These are phyloP conservation scores for Eulemur macaco DNA, from an alignment of 2,113 vertebrate genomes.

Conservation along the genomic window DNA sequence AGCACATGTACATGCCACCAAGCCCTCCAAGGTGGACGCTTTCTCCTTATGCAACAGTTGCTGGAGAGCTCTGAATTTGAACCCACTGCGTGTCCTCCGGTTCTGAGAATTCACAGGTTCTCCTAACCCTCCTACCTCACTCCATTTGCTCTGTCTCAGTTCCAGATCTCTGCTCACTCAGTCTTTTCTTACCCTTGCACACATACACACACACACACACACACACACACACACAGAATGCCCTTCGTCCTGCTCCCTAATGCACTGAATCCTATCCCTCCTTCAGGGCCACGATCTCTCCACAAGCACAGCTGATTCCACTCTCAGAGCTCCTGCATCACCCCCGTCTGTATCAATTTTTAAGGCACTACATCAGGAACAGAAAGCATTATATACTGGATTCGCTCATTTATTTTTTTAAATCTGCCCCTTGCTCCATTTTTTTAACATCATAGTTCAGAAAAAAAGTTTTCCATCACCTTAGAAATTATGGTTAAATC, in stretches of 20 bases:
- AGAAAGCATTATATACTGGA: not conserved
- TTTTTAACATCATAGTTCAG: not conserved
- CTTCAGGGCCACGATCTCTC: not conserved
- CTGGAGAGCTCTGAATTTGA: not conserved
- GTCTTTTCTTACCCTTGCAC: not conserved
- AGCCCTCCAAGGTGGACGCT: not conserved
- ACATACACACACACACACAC: no score
- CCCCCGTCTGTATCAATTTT: not conserved
- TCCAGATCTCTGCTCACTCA: not conserved
- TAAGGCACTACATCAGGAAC: not conserved
- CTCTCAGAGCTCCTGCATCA: not conserved
- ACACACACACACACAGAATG: no score
- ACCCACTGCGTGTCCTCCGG: not conserved
- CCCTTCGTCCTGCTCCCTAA: not conserved
- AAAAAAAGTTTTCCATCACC: not conserved
- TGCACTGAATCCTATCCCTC: not conserved
- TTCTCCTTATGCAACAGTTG: not conserved
- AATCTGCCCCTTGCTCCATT: not conserved
- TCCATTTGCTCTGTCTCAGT: not conserved
- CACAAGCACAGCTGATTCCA: not conserved
- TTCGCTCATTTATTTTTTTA: not conserved
- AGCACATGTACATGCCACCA: not conserved
- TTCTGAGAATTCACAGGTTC: not conserved
- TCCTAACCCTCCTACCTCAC: not conserved
- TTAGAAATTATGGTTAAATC: slow-evolving; percentile 12